Conservation (phyloP, 2,797 vertebrate species). For the Falco naumanni region DNA sequence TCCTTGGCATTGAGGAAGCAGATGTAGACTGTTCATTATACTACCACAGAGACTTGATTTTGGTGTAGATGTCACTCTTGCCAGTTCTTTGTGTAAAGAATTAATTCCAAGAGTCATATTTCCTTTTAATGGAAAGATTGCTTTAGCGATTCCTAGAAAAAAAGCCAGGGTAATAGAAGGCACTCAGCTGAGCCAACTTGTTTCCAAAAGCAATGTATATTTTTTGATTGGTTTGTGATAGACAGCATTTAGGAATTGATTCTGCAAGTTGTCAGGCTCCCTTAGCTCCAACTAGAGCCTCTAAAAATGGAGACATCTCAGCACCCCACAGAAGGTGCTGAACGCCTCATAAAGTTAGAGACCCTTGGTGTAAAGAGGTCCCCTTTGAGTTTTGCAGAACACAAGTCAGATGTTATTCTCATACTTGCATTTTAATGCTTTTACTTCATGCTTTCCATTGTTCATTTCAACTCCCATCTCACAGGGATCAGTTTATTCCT, state of each 20-base stretch:
- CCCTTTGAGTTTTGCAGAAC: not conserved
- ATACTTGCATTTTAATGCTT: constrained; percentile 29
- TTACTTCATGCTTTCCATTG: constrained; percentile 23
- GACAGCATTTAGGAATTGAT: constrained; percentile 66
- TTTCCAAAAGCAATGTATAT: constrained; percentile 77
- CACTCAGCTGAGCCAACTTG: constrained; percentile 70
- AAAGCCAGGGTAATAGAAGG: constrained; percentile 74
- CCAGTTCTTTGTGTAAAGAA: constrained; percentile 77
- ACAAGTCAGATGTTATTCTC: not conserved
- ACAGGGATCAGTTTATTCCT: constrained; percentile 24
- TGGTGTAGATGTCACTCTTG: constrained; percentile 77
- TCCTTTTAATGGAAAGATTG: constrained; percentile 78
- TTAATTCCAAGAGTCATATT: constrained; percentile 80
- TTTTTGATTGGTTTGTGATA: constrained; percentile 78
- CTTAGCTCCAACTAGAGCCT: not conserved
- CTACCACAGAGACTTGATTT: constrained; percentile 73
- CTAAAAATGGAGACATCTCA: not conserved
- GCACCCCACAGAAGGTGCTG: not conserved
- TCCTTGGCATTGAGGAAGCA: constrained; percentile 71
- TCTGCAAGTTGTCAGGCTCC: not conserved
- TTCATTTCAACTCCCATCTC: constrained; percentile 40
- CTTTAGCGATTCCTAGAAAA: constrained; percentile 69
- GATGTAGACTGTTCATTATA: constrained; percentile 71
- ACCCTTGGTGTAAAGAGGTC: not conserved
- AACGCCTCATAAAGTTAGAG: not conserved